These are phyloP conservation scores for Agriopis marginaria DNA, from an alignment of 2,888 invertebrate species.

Conservation along the genomic window DNA sequence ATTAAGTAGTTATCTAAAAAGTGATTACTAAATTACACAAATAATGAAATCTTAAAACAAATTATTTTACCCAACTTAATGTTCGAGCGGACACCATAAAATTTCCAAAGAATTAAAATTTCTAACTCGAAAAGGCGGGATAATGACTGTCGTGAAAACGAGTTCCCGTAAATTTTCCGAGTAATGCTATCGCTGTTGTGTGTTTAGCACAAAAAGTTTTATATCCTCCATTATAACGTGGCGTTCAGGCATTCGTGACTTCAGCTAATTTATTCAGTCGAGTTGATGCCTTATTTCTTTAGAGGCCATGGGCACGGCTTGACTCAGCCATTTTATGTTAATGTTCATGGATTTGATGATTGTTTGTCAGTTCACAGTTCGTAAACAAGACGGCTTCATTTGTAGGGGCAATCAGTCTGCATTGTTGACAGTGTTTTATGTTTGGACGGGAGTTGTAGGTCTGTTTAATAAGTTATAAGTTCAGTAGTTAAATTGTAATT, in stretches of 20 bases:
- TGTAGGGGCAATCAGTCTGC: conserved; percentile 22
- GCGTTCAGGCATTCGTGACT: conserved; percentile 24
- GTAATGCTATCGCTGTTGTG: conserved; percentile 24
- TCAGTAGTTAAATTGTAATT: conserved; percentile 2
- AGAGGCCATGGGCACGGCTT: conserved; percentile 20
- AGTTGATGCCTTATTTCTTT: conserved; percentile 6
- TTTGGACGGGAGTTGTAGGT: conserved; percentile 14
- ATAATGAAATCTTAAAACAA: conserved; percentile 7
- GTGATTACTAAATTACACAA: neutral
- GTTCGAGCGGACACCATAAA: conserved; percentile 4
- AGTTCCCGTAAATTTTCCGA: conserved; percentile 16
- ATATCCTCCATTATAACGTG: conserved; percentile 13
- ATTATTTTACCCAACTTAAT: conserved; percentile 6
- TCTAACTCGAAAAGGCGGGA: conserved; percentile 10
- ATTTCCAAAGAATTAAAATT: conserved; percentile 16
- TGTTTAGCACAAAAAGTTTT: conserved; percentile 31
- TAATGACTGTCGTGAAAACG: conserved; percentile 9
- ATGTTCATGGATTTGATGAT: conserved; percentile 30
- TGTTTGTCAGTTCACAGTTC: conserved; percentile 23
- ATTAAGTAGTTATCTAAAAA: no score
- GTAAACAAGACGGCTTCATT: conserved; percentile 28
- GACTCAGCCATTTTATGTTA: conserved; percentile 11
- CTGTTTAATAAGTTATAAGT: conserved; percentile 9
- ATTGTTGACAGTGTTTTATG: conserved; percentile 29
- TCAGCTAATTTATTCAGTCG: conserved; percentile 13